These are phyloP conservation scores for Lasiurus cinereus DNA, from an alignment of 2,113 vertebrate species.

Conservation along the genomic window DNA sequence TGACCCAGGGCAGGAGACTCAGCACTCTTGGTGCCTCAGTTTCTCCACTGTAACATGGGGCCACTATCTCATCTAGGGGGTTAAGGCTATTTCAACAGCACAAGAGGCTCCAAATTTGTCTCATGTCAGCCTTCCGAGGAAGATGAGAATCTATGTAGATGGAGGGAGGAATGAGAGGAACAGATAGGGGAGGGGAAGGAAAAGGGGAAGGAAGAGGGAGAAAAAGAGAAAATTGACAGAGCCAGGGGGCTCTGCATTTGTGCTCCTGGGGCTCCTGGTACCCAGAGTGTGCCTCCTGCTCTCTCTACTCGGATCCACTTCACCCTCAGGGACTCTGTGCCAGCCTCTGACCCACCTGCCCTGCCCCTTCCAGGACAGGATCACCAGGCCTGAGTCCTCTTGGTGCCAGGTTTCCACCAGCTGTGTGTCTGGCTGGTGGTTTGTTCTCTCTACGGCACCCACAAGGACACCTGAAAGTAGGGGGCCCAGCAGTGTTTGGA, in stretches of 20 bases:
- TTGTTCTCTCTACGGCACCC: neutral
- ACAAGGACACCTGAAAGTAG: neutral
- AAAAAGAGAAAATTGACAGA: neutral
- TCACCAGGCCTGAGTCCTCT: neutral
- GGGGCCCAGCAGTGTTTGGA: neutral
- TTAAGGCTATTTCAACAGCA: neutral
- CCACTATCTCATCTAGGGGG: neutral
- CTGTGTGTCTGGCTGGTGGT: neutral
- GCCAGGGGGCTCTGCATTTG: neutral
- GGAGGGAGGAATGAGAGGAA: neutral
- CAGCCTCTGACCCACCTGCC: neutral
- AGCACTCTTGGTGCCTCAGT: accelerated
- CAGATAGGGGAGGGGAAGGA: neutral
- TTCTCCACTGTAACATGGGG: neutral
- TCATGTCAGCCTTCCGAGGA: neutral
- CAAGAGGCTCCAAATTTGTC: neutral
- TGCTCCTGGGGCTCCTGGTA: accelerated
- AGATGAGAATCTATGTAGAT: neutral
- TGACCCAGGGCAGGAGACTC: neutral
- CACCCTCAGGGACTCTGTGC: neutral
- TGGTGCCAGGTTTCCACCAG: neutral
- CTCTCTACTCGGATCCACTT: accelerated
- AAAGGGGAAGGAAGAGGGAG: neutral
- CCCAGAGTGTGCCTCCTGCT: no score
- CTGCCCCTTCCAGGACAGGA: neutral